Conservation (phyloP, 2,888 invertebrate genomes). For the Scaptomyza tumidula region DNA sequence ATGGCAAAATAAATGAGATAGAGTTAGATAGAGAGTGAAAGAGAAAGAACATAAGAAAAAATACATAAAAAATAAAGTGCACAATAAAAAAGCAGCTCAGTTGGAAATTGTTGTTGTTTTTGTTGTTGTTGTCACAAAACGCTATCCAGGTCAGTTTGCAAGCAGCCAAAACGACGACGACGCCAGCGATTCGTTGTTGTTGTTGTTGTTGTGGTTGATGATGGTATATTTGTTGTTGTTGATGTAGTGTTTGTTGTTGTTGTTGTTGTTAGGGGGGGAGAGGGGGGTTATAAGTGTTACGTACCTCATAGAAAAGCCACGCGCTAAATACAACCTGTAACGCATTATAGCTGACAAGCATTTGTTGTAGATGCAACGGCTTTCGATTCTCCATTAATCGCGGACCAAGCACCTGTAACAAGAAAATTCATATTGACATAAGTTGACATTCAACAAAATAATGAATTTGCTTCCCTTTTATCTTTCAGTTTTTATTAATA, state of each 20-base stretch:
- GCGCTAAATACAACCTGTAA: slow-evolving; percentile 95
- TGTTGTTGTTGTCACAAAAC: slow-evolving; percentile 20
- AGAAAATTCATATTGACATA: slow-evolving; percentile 47
- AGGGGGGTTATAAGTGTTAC: slow-evolving; percentile 60
- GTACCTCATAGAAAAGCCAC: slow-evolving; percentile 96
- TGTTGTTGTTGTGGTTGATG: slow-evolving; percentile 24
- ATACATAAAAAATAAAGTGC: slow-evolving; percentile 49
- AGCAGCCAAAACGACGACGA: slow-evolving; percentile 54
- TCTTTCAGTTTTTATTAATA: neutral
- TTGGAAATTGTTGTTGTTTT: slow-evolving; percentile 1
- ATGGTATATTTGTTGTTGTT: slow-evolving; percentile 9
- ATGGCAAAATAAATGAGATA: slow-evolving; percentile 57
- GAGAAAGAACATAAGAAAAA: slow-evolving; percentile 44
- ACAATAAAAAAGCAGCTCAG: slow-evolving; percentile 39
- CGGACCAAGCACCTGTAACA: slow-evolving; percentile 91
- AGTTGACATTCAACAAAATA: neutral
- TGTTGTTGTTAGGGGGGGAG: slow-evolving; percentile 14
- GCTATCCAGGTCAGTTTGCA: slow-evolving; percentile 42
- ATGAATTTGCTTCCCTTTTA: too few relatives aligned
- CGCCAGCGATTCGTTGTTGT: slow-evolving; percentile 40
- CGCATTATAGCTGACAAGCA: slow-evolving; percentile 93
- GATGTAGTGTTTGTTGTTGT: slow-evolving; percentile 10
- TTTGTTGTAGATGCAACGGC: slow-evolving; percentile 92
- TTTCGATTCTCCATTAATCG: slow-evolving; percentile 96
- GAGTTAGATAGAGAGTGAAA: slow-evolving; percentile 8